Conservation (phyloP, 2,888 invertebrate species). For the Drosophila mayaguana region DNA sequence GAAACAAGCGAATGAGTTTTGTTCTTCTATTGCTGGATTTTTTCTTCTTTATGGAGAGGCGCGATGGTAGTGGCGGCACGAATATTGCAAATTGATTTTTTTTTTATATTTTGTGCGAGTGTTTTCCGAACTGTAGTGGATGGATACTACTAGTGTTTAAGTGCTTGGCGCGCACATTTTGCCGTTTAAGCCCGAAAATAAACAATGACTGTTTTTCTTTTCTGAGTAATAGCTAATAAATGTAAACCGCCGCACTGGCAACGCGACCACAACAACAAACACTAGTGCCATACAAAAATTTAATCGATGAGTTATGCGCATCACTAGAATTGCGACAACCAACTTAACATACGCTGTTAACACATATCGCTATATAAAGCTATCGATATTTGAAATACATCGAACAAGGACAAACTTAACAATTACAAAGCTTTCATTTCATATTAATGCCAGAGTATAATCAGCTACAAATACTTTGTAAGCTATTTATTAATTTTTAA, state of each 20-base stretch:
- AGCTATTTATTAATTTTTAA: too few relatives aligned
- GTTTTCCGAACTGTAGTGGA: slow-evolving; percentile 15
- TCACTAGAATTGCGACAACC: slow-evolving; percentile 14
- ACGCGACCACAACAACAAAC: slow-evolving; percentile 46
- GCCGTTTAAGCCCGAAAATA: slow-evolving; percentile 41
- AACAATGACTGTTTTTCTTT: slow-evolving; percentile 53
- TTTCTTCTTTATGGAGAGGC: slow-evolving; percentile 33
- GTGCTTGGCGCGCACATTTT: slow-evolving; percentile 50
- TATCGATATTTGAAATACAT: slow-evolving; percentile 5
- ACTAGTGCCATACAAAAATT: slow-evolving; percentile 24
- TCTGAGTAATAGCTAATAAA: slow-evolving; percentile 43
- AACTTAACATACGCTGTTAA: slow-evolving; percentile 23
- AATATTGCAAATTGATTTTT: slow-evolving; percentile 50
- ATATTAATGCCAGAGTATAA: too few relatives aligned
- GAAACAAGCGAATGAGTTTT: slow-evolving; percentile 17
- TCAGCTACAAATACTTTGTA: not conserved
- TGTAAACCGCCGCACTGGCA: slow-evolving; percentile 43
- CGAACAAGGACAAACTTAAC: too few relatives aligned
- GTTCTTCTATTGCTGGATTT: slow-evolving; percentile 20
- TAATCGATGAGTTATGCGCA: slow-evolving; percentile 30
- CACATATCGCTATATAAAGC: not conserved
- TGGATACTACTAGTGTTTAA: slow-evolving; percentile 17
- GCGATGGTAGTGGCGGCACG: slow-evolving; percentile 40
- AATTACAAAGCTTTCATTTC: not conserved
- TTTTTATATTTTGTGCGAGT: slow-evolving; percentile 33